Percentiles rank a stretch among this genome's conserved stretches.
Conservation (phyloP, 2,888 invertebrate genomes). For the Penaeus monodon region DNA sequence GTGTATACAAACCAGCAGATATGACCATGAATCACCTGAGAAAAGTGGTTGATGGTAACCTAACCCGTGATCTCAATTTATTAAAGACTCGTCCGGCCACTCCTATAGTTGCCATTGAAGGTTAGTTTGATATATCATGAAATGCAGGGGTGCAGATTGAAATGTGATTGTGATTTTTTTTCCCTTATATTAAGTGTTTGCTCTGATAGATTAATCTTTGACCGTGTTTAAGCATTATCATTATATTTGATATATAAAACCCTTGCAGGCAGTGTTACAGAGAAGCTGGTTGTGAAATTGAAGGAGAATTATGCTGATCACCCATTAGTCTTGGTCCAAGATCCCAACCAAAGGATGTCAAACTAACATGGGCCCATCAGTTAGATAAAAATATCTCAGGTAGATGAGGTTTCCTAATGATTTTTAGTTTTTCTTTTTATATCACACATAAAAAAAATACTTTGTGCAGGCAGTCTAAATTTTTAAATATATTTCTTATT, state of each 20-base stretch:
- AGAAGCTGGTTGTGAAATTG: conserved; percentile 23
- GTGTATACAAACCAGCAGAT: conserved; percentile 68
- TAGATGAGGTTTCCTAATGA: conserved; percentile 69
- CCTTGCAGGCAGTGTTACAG: conserved; percentile 42
- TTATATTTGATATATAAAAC: neutral
- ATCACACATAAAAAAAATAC: neutral
- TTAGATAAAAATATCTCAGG: conserved; percentile 78
- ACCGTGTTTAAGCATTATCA: neutral
- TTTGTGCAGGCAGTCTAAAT: no score
- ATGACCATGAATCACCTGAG: conserved; percentile 35
- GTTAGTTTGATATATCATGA: conserved; percentile 15
- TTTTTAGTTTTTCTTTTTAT: neutral
- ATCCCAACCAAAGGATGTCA: conserved; percentile 79
- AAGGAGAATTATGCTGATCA: conserved; percentile 79
- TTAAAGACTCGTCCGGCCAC: conserved; percentile 25
- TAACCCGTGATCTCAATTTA: conserved; percentile 48
- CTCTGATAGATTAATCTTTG: no score
- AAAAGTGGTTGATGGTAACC: conserved; percentile 36
- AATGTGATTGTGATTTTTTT: no score
- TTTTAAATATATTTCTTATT: neutral
- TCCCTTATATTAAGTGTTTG: no score
- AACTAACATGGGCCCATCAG: conserved; percentile 75
- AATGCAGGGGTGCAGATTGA: no score
- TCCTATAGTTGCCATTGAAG: conserved; percentile 41
- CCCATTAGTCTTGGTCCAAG: conserved; percentile 82